Evolutionary conservation across 1,140 invertebrate genomes (phyloP), one percentile per base, ranked within the genome.

Genomic region (Hylyphantes graminicola): DNA sequence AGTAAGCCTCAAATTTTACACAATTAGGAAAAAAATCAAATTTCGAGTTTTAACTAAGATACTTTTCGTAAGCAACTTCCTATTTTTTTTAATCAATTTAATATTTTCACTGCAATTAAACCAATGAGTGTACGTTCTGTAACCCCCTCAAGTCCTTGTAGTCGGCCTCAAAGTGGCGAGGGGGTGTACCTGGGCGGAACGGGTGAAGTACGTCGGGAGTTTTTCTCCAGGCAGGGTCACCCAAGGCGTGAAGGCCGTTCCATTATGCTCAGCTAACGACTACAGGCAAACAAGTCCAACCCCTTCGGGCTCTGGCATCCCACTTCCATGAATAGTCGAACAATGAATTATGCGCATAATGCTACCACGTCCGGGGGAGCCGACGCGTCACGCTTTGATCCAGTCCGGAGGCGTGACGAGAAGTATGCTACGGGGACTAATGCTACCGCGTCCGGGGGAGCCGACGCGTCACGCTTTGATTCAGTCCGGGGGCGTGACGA

Each of bases 171-270:
- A 65, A 19, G 15, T 21, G 63, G 63, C 63, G 63, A 65, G 63
- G 63, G 63, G 63, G 63, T 65, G 63, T 65, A 65, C 63, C 63
- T 65, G 63, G 11, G 63, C 19, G 63, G 63, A 65, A 65, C 63
- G 63, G 63, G 12, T 10, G 63, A 17, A 65, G 63, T 65, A 65
- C 19, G 63, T 65, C 63, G 63, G 63, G 63, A 65, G 63, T 2
- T 35, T 35, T 35, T 35, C 35, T 35, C 35, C 35, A 2, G 35
- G 35, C 35, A 35, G 35, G 21, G 63, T 15, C 13, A 65, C 19
- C 63, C 64, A 67, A 67, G 64, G 12, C 17, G 35, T 67, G 17
- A 67, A 48, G 64, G 57, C 57, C 57, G n/a, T 59, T 35, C 64
- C 8, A 19, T 50, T 73, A 19, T 73, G 12, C 35, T 35, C 35